Evolutionary conservation across 35 echinoderm and acorn worm species (phyloP), one percentile per base, ranked within the genome.

Genomic region (Strongylocentrotus purpuratus): DNA sequence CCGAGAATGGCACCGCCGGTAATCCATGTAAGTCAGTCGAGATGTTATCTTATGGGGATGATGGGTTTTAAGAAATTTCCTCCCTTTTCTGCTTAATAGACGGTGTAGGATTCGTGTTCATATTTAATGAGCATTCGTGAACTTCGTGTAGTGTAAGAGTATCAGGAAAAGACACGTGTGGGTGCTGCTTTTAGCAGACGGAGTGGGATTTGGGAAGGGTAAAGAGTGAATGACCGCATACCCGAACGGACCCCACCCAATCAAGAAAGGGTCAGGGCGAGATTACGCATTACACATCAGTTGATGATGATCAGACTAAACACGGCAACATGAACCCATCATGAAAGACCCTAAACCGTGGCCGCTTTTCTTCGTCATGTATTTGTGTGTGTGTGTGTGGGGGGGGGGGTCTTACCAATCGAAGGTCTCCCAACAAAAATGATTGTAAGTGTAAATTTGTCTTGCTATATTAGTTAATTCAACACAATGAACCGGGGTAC

Each of bases 11-110:
- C 65, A 78, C 65, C 65, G 65, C 65, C 65, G 65, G 65, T 78
- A 78, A 78, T 78, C 65, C 65, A 28, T 78, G 65, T 78, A 78
- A 78, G 65, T 78, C 65, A 78, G 65, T n/a, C 65, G 65, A 78
- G 65, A 78, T 78, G 65, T 78, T 78, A 78, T 78, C 65, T 22
- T 0, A 59, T 78, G 20, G 65, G 65, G 65, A 78, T 78, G 65
- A 78, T 78, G 65, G n/a, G 5, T 78, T 78, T 78, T 78, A 31
- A 78, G 65, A 78, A 78, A 78, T 78, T 78, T 78, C 65, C 65
- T 78, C 65, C 65, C 65, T 78, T 78, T 78, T 78, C 65, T n/a
- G 7, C 65, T 78, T 78, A 78, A 78, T 41, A 78, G 65, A 78
- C 28, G 22, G 20, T n/a, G 20, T 8, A 2, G 4, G 7, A 28